Evolutionary conservation across 2,113 vertebrate genomes (phyloP), one percentile per base, ranked within the genome.

Genomic region (Elachura formosa): DNA sequence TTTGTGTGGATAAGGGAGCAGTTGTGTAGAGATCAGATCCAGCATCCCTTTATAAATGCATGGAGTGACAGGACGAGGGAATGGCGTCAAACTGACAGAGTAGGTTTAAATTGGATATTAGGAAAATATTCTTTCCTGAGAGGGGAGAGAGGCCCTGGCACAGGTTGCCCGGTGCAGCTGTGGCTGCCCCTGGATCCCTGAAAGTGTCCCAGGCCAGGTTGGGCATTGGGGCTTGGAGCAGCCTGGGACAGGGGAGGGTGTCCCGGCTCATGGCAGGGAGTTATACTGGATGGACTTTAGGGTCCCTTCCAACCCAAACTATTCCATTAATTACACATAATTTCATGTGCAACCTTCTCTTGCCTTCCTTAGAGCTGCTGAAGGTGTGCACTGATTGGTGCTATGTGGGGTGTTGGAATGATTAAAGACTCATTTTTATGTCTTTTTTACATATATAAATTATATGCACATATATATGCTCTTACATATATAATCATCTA

Each of bases 331-430:
- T 87, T 71, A 40, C 31, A 24, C 18, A n/a, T 23, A 49, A 54
- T 11, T 28, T 46, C 43, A 0, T 33, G 5, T 4, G 1, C 1
- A n/a, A 22, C 61, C 51, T 52, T 56, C 13, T 4, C 22, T 49
- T 58, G 1, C 33, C 41, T 26, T 26, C 22, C 31, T 22, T 38
- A 22, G 0, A 40, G 68, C 63, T n/a, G 73, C 33, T 54, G 5
- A 31, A 1, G 2, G 17, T 7, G 8, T 33, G 51, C 58, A 7
- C 17, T 7, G 2, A 8, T 11, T 54, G 0, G 0, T 74, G 72
- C 56, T 51, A 0, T 4, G n/a, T 22, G 10, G 46, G n/a, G 13
- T 1, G 15, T 41, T 46, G 33, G 45, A 31, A 71, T 59, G 48
- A 12, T 22, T 4, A 29, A 26, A 61, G 31, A 12, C 18, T 68